Base-by-base conservation (phyloP, 1,140 invertebrate species). In the Drosophila prosaltans region DNA sequence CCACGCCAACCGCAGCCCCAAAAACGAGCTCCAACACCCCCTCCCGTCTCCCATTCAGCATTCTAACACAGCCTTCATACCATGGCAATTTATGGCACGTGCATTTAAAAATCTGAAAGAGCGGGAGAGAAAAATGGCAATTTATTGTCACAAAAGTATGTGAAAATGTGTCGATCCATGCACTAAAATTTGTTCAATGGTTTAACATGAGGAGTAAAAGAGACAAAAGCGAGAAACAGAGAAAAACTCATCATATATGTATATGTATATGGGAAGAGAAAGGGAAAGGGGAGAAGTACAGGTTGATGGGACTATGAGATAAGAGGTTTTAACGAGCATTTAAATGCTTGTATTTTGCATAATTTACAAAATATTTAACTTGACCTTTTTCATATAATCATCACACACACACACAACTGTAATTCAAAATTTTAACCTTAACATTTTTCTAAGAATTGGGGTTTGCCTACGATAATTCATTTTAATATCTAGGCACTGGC, bases 271-370 rank as follows among this genome's bases (percentile, higher is more conserved):
- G 16, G 16, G 45, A 11, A 41, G 45, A 21, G 45, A 2, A 9
- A 40, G 10, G 0, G 9, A 40, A 7, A 28, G 21, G 28, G 54
- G 32, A 24, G 36, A 55, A 65, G 51, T 36, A 7, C 32, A 36
- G 68, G 58, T 76, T 73, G 21, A 4, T 41, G 40, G n/a, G 54
- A 3, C 28, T 39, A 66, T 40, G 45, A 74, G 77, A 71, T 74
- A 78, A 84, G 43, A 70, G 57, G 43, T 58, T 78, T 80, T 82
- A 88, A 82, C 79, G 79, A 82, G 69, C 79, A 16, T 77, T 86
- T 85, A 79, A 85, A 82, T 75, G 82, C 68, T 78, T 36, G 72
- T 68, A 57, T 66, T 71, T 11, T 76, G 79, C 78, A 82, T 85
- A 85, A 85, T 79, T 86, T 80, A 88, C 76, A 43, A 39, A 55